phyloP scores from a whole-genome alignment of 2,888 invertebrate species.

The Brachypalpus laphriformis region DNA sequence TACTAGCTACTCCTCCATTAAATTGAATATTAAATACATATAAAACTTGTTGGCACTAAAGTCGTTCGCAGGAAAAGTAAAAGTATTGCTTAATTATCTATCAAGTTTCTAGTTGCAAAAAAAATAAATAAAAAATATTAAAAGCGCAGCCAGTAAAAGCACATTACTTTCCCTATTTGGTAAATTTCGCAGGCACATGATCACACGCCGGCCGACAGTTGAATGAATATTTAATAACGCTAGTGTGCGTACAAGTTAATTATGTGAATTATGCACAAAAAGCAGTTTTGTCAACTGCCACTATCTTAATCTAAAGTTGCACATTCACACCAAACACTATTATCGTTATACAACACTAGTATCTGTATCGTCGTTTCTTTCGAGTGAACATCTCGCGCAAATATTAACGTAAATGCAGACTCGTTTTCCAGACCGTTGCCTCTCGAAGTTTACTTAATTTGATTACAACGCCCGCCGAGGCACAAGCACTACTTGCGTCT shows the following conservation, averaged over 20 bases:
- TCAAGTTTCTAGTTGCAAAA: constrained; percentile 14
- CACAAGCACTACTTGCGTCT: neutral
- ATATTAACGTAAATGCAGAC: constrained; percentile 32
- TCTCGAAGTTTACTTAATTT: constrained; percentile 61
- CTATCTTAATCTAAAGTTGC: neutral
- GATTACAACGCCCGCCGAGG: constrained; percentile 50
- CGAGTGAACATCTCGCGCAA: constrained; percentile 30
- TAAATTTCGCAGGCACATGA: constrained; percentile 6
- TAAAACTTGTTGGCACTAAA: neutral
- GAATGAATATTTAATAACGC: neutral
- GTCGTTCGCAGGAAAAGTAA: constrained; percentile 30
- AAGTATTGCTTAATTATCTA: constrained; percentile 21
- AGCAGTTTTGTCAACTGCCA: constrained; percentile 20
- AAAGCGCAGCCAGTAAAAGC: neutral
- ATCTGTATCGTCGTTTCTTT: constrained; percentile 4
- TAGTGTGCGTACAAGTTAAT: neutral
- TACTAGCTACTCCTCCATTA: neutral
- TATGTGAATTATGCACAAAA: neutral
- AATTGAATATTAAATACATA: constrained; percentile 4
- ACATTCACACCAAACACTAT: constrained; percentile 22
- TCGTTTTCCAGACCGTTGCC: constrained; percentile 64
- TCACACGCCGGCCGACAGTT: constrained; percentile 28
- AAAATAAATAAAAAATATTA: constrained; percentile 1
- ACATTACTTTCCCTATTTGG: constrained; percentile 46
- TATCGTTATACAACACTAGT: constrained; percentile 15